A percentile compares a stretch with the other conserved stretches of the same genome.
These are phyloP conservation scores for Barbus barbus DNA, from an alignment of 2,113 vertebrate genomes.

Conservation along the genomic window DNA sequence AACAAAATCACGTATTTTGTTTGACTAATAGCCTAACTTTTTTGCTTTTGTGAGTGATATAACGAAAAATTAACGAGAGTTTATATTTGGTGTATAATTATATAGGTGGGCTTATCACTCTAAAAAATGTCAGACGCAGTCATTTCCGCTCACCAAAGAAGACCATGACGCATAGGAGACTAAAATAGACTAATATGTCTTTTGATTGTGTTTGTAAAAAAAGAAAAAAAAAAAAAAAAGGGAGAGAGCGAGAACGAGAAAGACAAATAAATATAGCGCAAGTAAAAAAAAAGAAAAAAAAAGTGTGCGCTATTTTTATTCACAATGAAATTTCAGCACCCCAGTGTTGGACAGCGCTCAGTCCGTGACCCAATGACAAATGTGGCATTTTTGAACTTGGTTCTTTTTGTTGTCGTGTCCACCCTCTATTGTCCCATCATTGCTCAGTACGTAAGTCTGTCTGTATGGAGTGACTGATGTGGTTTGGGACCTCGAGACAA, in stretches of 20 bases:
- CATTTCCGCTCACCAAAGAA: background rate
- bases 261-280: background rate
- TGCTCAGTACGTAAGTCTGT: background rate
- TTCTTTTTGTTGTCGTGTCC: background rate
- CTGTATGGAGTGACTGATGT: background rate
- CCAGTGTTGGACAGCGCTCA: constrained; percentile 47
- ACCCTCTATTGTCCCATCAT: background rate
- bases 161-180: constrained; percentile 18
- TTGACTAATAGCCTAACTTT: too few relatives aligned
- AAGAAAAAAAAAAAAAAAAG: too few relatives aligned
- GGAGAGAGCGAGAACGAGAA: too few relatives aligned
- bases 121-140: background rate
- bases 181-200: background rate
- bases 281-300: background rate
- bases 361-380: constrained; percentile 2
- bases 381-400: background rate
- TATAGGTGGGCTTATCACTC: background rate
- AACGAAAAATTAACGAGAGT: background rate
- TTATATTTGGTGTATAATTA: too few relatives aligned
- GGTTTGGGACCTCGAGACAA: constrained; percentile 9
- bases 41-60: background rate
- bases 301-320: background rate
- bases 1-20: background rate
- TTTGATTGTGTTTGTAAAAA: background rate
- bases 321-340: constrained; percentile 33